These are phyloP conservation scores for Leptinotarsa lineolata DNA, from an alignment of 1,140 invertebrate genomes.

Conservation along the genomic window DNA sequence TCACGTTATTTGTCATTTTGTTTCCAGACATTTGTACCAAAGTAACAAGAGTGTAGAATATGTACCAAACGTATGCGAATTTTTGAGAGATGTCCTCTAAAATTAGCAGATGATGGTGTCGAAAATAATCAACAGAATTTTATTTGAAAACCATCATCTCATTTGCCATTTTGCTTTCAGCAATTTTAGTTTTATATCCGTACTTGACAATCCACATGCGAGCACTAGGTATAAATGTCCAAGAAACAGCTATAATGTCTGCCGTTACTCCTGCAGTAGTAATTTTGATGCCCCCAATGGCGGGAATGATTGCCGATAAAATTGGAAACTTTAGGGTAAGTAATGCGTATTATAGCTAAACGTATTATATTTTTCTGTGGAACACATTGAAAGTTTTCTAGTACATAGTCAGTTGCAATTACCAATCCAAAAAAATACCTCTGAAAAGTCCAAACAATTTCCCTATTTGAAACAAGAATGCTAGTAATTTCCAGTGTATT, in stretches of 20 bases:
- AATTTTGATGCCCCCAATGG: slow-evolving; percentile 77
- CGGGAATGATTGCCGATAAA: slow-evolving; percentile 76
- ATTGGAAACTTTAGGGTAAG: slow-evolving; percentile 81
- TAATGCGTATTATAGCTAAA: not conserved
- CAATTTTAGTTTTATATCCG: slow-evolving; percentile 76
- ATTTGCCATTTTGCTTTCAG: slow-evolving; percentile 53
- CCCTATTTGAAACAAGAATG: not conserved
- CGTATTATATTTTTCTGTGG: no score
- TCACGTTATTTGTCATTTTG: no score
- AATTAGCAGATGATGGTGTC: no score
- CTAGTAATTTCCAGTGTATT: not conserved
- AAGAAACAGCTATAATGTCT: slow-evolving; percentile 86
- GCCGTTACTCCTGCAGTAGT: slow-evolving; percentile 78
- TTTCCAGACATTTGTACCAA: no score
- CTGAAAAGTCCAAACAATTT: not conserved
- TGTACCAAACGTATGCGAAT: no score
- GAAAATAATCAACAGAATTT: no score
- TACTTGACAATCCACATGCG: slow-evolving; percentile 87
- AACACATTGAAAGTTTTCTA: no score
- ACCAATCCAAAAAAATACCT: not conserved
- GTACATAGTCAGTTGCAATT: not conserved
- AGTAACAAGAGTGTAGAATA: no score
- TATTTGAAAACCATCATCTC: no score
- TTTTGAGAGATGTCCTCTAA: no score
- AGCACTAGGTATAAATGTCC: slow-evolving; percentile 78